A percentile compares a stretch with the other conserved stretches of the same genome.
Conservation (phyloP, 1,140 invertebrate species). For the Drosophila nebulosa region DNA sequence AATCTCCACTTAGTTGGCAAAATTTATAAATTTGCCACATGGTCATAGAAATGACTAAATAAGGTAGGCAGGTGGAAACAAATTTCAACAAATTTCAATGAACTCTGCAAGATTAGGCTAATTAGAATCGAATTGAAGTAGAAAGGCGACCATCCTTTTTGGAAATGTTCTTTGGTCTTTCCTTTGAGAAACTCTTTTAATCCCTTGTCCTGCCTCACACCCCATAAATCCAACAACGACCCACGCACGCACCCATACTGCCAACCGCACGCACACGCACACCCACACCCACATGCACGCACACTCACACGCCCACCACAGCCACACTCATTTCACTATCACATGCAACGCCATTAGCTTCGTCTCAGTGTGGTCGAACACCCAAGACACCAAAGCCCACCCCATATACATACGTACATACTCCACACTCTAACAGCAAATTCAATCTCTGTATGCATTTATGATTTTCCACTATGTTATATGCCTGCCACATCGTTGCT, state of each 20-base stretch:
- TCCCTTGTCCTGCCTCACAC: slow-evolving; percentile 35
- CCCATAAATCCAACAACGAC: neutral
- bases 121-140: no score
- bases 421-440: neutral
- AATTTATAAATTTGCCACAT: no score
- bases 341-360: neutral
- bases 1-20: no score
- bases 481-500: neutral
- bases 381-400: neutral
- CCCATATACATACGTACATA: neutral
- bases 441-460: neutral
- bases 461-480: neutral
- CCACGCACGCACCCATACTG: slow-evolving; percentile 41
- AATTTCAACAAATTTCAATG: no score
- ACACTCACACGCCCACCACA: slow-evolving; percentile 18
- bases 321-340: neutral
- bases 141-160: no score
- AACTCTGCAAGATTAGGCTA: no score
- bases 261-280: slow-evolving; percentile 25
- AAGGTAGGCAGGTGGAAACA: no score
- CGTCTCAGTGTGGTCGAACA: neutral
- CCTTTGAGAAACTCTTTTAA: slow-evolving; percentile 1
- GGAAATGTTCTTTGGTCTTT: no score
- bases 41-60: no score
- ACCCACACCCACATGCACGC: neutral